Base-by-base conservation (phyloP, 2,888 invertebrate genomes). In the Zaprionus obscuricornis region DNA sequence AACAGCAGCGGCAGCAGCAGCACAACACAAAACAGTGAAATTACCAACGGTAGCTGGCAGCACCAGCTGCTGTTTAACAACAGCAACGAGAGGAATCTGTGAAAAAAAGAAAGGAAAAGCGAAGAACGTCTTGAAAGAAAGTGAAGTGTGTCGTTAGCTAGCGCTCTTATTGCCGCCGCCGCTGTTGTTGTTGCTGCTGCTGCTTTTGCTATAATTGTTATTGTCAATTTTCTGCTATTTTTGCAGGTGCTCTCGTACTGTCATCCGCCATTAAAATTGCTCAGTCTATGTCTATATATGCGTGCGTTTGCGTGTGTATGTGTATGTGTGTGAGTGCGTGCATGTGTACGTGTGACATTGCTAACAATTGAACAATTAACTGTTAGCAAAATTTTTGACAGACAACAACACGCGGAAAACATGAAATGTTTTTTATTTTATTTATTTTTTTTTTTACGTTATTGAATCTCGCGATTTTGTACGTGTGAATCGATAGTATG, bases 51-150 rank as follows among this genome's bases (percentile, higher is more conserved):
- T 22, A 29, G 8, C 29, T 29, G n/a, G 22, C 33, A 55, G 13
- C 49, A 42, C 33, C 47, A 71, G 58, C 58, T 63, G 63, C 69
- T 43, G 24, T 20, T 24, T 27, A 37, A 20, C 17, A 45, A 16
- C 29, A 50, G 37, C 26, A 45, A 37, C 29, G 36, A 26, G 13
- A 13, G 14, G 6, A 14, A 26, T 18, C 11, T 18, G 37, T 29
- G 27, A 49, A 51, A 54, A 82, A 74, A 59, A 55, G 68, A 72
- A 75, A 72, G 40, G 49, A 55, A 62, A 67, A 50, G 40, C 66
- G 59, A 78, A 76, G 73, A 75, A 66, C 58, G 55, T 58, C 59
- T 71, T 33, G 39, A 66, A 79, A 83, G 84, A 77, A 77, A 77
- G 77, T 77, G 77, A 77, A 77, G 74, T 69, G 37, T 56, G 34